Evolutionary conservation across 2,113 vertebrate genomes (phyloP), one percentile per base, ranked within the genome.

Genomic region (Proteles cristata): DNA sequence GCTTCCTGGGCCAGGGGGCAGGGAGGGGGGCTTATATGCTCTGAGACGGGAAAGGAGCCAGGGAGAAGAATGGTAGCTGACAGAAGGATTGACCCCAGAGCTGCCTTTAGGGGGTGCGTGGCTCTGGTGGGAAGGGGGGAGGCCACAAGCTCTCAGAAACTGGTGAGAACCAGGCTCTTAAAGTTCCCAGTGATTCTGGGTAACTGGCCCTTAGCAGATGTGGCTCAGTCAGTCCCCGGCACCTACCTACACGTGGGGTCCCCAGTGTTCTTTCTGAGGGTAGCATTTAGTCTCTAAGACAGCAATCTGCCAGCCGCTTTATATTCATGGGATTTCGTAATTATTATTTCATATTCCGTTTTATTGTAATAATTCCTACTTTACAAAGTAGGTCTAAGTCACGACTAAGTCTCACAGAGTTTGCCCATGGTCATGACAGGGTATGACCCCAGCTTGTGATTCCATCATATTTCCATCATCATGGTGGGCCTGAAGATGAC

Each of bases 71-170:
- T n/a, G 55, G 35, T 45, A 9, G 50, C 84, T 43, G 53, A 16
- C 39, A 39, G 39, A 58, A 48, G 23, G 48, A 19, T 63, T 73
- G 73, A 33, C 5, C 77, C 58, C 43, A 33, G 26, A 50, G 10
- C 74, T 88, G 74, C 88, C 95, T 97, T 43, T 95, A 96, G 74
- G 94, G 97, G 94, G 94, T 15, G 33, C 74, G 48, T 45, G 90
- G 65, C 26, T 92, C 65, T 16, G 50, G 48, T 39, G 25, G 45
- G 0, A 26, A 45, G 55, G 48, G 25, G 45, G 0, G 31, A 26
- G 17, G 76, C n/a, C 33, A 69, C 63, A n/a, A 28, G n/a, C 65
- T 63, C 48, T 35, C n/a, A 79, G 83, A 77, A 48, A 33, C 77
- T 45, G 26, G 0, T 23, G 3, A 50, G 65, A 35, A 19, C 43